These are phyloP conservation scores for Scaptomyza pallida DNA, from an alignment of 1,140 invertebrate species.

Conservation along the genomic window DNA sequence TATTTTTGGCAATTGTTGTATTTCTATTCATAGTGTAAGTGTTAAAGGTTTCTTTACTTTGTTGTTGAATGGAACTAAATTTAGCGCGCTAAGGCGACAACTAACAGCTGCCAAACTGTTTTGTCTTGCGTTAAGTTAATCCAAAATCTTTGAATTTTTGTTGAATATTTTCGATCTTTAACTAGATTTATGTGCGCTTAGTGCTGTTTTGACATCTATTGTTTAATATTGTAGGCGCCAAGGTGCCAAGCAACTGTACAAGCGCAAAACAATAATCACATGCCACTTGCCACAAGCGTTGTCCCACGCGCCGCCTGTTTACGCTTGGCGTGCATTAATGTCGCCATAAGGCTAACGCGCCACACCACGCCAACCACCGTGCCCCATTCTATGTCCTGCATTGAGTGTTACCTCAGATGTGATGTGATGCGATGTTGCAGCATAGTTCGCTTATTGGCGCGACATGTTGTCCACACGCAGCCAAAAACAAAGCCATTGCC, in stretches of 20 bases:
- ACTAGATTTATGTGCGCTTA: background rate
- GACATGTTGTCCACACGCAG: slow-evolving; percentile 76
- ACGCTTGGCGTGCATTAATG: slow-evolving; percentile 36
- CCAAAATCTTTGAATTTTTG: slow-evolving; percentile 16
- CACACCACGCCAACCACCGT: background rate
- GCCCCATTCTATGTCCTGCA: slow-evolving; percentile 3
- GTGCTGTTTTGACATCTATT: slow-evolving; percentile 43
- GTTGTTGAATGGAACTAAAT: slow-evolving; percentile 55
- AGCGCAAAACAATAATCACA: slow-evolving; percentile 20
- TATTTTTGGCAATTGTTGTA: slow-evolving; percentile 65
- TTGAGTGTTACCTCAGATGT: slow-evolving; percentile 12
- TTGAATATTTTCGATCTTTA: background rate
- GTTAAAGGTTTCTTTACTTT: slow-evolving; percentile 66
- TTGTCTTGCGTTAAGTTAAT: slow-evolving; percentile 5
- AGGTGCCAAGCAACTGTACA: slow-evolving; percentile 2
- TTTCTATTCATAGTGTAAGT: slow-evolving; percentile 47
- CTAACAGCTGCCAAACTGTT: slow-evolving; percentile 35
- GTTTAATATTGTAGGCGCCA: slow-evolving; percentile 67
- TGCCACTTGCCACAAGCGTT: slow-evolving; percentile 17
- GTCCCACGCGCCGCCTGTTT: slow-evolving; percentile 41
- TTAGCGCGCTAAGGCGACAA: slow-evolving; percentile 39
- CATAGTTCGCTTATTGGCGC: slow-evolving; percentile 59
- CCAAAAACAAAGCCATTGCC: slow-evolving; percentile 72
- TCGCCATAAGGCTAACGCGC: slow-evolving; percentile 21
- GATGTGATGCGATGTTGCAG: slow-evolving; percentile 14